Base-by-base conservation (phyloP, 2,888 invertebrate species). In the Chouioia cunea region DNA sequence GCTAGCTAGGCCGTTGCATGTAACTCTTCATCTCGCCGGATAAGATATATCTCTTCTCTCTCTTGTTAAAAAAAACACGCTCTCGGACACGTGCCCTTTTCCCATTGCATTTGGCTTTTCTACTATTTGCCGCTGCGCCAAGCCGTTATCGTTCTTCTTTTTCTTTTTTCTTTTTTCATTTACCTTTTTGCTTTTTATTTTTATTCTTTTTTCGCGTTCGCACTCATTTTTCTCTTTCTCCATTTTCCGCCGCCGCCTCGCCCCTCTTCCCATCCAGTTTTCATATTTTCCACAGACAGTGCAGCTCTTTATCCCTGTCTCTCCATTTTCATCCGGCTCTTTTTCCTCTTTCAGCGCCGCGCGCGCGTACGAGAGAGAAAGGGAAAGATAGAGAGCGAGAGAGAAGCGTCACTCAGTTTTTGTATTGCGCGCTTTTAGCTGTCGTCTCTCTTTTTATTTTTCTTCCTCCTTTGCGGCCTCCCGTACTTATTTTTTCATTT, bases 201-300 rank as follows among this genome's bases (percentile, higher is more conserved):
- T 43, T 59, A 18, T 44, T 47, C 18, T 27, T 27, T 36, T 15
- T 50, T 50, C 36, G 20, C 18, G 6, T 27, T 27, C 10, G 3
- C 44, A 0, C 18, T 3, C 23, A 0, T 18, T 62, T 18, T 3
- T 44, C 20, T 18, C 4, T 43, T 15, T 60, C 43, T 43, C 36
- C 62, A 12, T 50, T 50, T 46, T 36, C 36, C 2, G 36, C 6
- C 36, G 10, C 6, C 36, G 6, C 36, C 36, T 12, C 12, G 6
- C 27, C 27, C n/a, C 47, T 16, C n/a, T n/a, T n/a, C n/a, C n/a
- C 64, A 43, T 64, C 53, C 64, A 22, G 36, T 60, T 70, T 65
- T 59, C 65, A 59, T 54, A 53, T 53, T 58, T 52, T 22, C 20
- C 18, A 18, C 36, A 23, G 47, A 63, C 57, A 12, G 44, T 44